Evolutionary conservation across 2,888 invertebrate genomes (phyloP).

Genomic region (Odontothrips loti): DNA sequence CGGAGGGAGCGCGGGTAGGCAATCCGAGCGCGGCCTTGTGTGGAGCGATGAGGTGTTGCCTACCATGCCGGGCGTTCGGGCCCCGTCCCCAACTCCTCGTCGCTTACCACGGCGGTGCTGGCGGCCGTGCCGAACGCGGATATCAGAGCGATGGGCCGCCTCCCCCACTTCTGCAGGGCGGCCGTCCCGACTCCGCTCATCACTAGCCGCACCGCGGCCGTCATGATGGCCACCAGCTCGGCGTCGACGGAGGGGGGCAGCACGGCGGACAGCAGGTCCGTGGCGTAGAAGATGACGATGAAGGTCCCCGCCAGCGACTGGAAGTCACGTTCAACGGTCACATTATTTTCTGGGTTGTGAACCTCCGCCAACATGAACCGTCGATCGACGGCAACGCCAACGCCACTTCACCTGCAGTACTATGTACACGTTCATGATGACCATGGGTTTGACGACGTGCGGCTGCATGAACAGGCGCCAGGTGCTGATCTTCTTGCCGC

Average conservation of each 20-base stretch:
- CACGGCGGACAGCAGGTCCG: background rate
- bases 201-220: background rate
- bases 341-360: background rate
- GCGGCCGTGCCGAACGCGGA: background rate
- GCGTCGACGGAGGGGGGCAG: background rate
- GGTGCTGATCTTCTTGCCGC: background rate
- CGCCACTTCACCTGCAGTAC: background rate
- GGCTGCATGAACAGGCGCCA: constrained; percentile 8
- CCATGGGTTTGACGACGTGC: constrained; percentile 14
- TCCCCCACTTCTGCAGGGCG: background rate
- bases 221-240: constrained; percentile 6
- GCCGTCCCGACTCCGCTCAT: background rate
- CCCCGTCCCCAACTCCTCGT: no score
- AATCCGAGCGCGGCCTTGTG: no score
- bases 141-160: background rate
- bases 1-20: no score
- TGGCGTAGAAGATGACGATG: constrained; percentile 17
- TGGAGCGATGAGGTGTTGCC: no score
- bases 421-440: constrained; percentile 4
- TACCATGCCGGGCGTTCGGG: no score
- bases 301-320: background rate
- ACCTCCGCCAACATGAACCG: no score
- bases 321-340: background rate
- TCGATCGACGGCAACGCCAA: no score
- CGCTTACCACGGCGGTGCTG: background rate